A percentile compares a stretch with the other conserved stretches of the same genome.
Evolutionary conservation across 2,888 invertebrate species (phyloP).

Genomic region (Caenorhabditis virilis): DNA sequence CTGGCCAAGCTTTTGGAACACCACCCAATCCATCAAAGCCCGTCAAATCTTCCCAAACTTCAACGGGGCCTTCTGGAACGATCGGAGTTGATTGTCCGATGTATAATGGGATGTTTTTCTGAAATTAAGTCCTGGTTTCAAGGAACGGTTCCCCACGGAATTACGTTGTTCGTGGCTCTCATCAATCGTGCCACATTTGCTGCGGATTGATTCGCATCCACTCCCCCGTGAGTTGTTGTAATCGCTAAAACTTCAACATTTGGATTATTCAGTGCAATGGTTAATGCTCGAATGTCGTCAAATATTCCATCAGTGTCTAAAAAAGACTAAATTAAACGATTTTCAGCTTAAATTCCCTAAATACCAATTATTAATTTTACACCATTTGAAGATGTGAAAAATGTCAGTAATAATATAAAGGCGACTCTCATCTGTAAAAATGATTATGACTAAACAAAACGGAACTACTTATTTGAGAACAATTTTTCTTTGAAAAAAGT

Average conservation of each 20-base stretch:
- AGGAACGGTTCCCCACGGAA: slow-evolving; percentile 5
- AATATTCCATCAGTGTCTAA: slow-evolving; percentile 62
- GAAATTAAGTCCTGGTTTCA: slow-evolving; percentile 1
- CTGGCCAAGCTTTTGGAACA: slow-evolving; percentile 2
- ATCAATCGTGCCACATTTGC: slow-evolving; percentile 60
- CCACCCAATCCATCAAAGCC: slow-evolving; percentile 61
- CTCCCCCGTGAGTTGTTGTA: slow-evolving; percentile 55
- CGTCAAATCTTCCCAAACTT: slow-evolving; percentile 47
- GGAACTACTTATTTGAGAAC: too few relatives aligned
- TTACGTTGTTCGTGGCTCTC: slow-evolving; percentile 43
- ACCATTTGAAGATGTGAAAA: too few relatives aligned
- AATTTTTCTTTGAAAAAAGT: too few relatives aligned
- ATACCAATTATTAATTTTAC: too few relatives aligned
- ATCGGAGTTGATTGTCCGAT: slow-evolving; percentile 61
- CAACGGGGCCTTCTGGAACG: slow-evolving; percentile 42
- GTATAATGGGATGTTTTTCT: slow-evolving; percentile 59
- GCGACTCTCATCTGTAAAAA: too few relatives aligned
- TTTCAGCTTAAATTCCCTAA: too few relatives aligned
- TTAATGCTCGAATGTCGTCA: slow-evolving; percentile 60
- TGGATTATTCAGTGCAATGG: slow-evolving; percentile 47
- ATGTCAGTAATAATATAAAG: too few relatives aligned
- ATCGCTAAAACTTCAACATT: slow-evolving; percentile 50
- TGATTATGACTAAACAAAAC: too few relatives aligned
- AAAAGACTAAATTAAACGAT: too few relatives aligned
- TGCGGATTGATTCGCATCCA: slow-evolving; percentile 56